Conservation (phyloP, 2,888 invertebrate species). For the Xestia rhomboidea region DNA sequence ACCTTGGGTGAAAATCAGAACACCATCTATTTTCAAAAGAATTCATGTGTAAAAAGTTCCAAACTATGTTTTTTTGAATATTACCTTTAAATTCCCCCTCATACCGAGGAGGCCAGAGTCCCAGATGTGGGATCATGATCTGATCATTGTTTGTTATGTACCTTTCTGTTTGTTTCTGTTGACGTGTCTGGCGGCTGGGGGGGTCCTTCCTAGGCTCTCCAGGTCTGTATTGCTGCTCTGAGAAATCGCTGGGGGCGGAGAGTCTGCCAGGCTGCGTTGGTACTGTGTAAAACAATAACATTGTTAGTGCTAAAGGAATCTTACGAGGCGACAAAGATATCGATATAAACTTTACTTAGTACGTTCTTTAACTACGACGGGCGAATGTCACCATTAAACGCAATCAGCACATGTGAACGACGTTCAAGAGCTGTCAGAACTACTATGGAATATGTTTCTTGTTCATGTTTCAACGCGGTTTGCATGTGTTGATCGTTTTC, state of each 20-base stretch:
- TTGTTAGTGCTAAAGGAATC: neutral
- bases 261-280: slow-evolving; percentile 72
- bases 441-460: neutral
- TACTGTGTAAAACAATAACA: slow-evolving; percentile 69
- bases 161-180: slow-evolving; percentile 84
- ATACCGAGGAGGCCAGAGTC: neutral
- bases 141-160: slow-evolving; percentile 49
- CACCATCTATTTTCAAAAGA: neutral
- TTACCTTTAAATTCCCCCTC: neutral
- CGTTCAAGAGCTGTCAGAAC: neutral
- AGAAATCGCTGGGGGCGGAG: slow-evolving; percentile 71
- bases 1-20: neutral
- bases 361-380: neutral
- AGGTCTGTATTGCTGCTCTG: slow-evolving; percentile 87
- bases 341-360: neutral
- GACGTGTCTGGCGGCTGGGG: slow-evolving; percentile 80
- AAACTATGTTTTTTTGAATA: neutral
- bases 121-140: neutral
- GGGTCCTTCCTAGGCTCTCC: slow-evolving; percentile 86
- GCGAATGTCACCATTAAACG: neutral
- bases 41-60: neutral
- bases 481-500: neutral
- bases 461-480: neutral
- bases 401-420: neutral
- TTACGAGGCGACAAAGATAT: neutral